These are phyloP conservation scores for Cartodere bifasciata DNA, from an alignment of 2,888 invertebrate species.

Conservation along the genomic window DNA sequence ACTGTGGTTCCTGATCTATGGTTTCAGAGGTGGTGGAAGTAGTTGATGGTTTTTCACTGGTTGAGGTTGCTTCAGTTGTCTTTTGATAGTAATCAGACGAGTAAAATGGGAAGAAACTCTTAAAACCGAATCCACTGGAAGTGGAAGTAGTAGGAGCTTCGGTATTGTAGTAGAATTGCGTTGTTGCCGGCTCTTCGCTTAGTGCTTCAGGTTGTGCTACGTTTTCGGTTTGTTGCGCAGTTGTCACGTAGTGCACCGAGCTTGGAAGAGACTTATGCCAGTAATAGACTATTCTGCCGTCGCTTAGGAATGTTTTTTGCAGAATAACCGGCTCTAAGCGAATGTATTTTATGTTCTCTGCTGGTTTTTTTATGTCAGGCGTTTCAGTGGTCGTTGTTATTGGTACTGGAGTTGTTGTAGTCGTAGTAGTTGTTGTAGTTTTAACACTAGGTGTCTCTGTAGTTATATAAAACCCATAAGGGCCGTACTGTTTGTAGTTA, in stretches of 20 bases:
- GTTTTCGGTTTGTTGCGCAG: conserved; percentile 8
- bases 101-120: conserved; percentile 13
- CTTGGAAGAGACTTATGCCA: conserved; percentile 30
- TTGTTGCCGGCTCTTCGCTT: too few relatives aligned
- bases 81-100: conserved; percentile 6
- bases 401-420: conserved; percentile 10
- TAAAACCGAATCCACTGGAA: conserved; percentile 10
- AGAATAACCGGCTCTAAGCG: conserved; percentile 32
- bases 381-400: conserved; percentile 11
- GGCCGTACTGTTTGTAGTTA: background rate
- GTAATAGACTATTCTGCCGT: conserved; percentile 30
- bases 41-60: conserved; percentile 18
- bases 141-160: conserved; percentile 14
- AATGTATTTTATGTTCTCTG: conserved; percentile 25
- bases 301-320: conserved; percentile 30
- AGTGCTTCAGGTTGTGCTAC: conserved; percentile 11
- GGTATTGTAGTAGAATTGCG: too few relatives aligned
- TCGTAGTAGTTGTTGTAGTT: conserved; percentile 11
- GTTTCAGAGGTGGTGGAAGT: conserved; percentile 17
- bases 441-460: too few relatives aligned
- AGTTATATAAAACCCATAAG: conserved; percentile 26
- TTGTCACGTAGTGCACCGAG: conserved; percentile 13
- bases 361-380: too few relatives aligned
- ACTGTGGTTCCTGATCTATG: conserved; percentile 3
- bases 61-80: conserved; percentile 11